phyloP scores from a whole-genome alignment of 1,140 invertebrate genomes.

The Ostrea denselamellosa region DNA sequence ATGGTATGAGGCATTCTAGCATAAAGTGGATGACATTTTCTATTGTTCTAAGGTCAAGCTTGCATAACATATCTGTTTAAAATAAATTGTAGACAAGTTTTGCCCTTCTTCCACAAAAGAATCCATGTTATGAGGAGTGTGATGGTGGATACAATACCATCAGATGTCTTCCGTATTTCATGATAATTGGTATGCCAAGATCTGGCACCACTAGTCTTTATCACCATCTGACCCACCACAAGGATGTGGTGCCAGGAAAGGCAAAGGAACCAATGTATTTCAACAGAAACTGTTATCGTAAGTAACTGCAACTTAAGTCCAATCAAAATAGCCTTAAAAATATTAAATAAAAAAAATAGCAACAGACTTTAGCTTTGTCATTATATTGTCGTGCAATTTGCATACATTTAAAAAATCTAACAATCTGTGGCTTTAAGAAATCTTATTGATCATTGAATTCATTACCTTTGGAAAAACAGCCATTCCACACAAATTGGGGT shows the following conservation, averaged over 20 bases:
- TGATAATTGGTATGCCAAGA: slow-evolving; percentile 17
- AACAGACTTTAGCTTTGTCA: too few relatives aligned
- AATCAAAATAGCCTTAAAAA: too few relatives aligned
- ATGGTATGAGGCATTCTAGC: too few relatives aligned
- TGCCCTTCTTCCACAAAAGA: neutral
- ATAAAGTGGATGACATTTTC: too few relatives aligned
- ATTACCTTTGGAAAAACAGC: too few relatives aligned
- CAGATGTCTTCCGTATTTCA: slow-evolving; percentile 21
- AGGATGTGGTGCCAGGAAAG: neutral
- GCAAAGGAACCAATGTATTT: slow-evolving; percentile 22
- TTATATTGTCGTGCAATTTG: too few relatives aligned
- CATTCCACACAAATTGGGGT: too few relatives aligned
- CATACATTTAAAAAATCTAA: too few relatives aligned
- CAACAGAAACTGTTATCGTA: neutral
- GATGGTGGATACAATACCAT: neutral
- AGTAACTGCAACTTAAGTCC: neutral
- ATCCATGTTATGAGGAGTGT: slow-evolving; percentile 16
- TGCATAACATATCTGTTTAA: neutral
- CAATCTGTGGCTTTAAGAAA: too few relatives aligned
- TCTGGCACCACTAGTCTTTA: neutral
- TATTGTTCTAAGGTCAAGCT: too few relatives aligned
- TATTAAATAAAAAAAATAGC: too few relatives aligned
- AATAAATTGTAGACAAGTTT: neutral
- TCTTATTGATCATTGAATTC: too few relatives aligned
- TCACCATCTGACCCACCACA: neutral